Base-by-base conservation (phyloP, 2,113 vertebrate species). In the Heliornis fulica region DNA sequence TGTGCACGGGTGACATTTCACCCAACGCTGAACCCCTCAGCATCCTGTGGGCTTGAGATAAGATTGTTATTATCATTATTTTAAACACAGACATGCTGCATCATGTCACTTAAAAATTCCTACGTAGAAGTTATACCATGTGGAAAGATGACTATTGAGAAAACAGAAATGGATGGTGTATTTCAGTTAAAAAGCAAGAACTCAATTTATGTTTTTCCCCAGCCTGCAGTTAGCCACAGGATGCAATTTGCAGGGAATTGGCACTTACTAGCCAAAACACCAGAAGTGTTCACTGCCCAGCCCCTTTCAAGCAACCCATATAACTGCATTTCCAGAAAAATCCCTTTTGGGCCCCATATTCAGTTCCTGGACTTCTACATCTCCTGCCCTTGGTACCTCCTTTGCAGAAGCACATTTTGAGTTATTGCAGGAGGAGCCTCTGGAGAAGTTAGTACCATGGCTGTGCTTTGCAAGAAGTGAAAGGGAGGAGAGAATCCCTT, bases 1-100 rank as follows among this genome's bases (percentile, higher is more conserved):
- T 82, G 86, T 83, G 64, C 93, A 76, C 64, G 93, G 94, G 69
- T 94, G 86, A 68, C 68, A 75, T 83, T 95, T 95, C 69, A 76
- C 80, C 61, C 79, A 74, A 7, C 0, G 1, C 14, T 87, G 86
- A 96, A 75, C 72, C 50, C 41, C 83, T 78, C 48, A 64, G 92
- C 76, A 65, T 95, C 79, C 80, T 87, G 79, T 5, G 16, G 79
- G 61, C 65, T 89, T 36, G 61, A 89, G 93, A 96, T 94, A 91
- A 95, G 65, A 75, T 93, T 74, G 32, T 41, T 81, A 32, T 90
- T 75, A 51, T 46, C 80, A 36, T 54, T 96, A 68, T 90, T 96
- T 94, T 75, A 92, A 96, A 90, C 77, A 88, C 29, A 51, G 53
- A 38, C 46, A 14, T 90, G 56, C 90, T 86, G 53, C 79, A 83